Evolutionary conservation across 2,888 invertebrate genomes (phyloP), one percentile per base, ranked within the genome.

Genomic region (Caenorhabditis sp.): DNA sequence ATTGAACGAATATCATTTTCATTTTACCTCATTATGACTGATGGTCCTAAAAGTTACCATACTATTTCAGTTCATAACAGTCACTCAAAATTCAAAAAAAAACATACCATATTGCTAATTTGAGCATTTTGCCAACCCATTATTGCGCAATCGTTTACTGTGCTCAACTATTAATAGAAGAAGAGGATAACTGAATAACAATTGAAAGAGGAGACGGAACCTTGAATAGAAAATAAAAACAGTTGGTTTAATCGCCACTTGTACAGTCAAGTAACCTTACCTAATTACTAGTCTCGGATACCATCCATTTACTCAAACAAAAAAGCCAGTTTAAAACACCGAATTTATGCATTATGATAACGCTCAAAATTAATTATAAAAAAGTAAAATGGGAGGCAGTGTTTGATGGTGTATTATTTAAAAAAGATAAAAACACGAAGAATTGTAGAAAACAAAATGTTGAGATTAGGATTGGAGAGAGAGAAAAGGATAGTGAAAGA

Each of bases 161-260:
- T 14, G 17, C 4, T 10, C 14, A 43, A 17, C 43, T 43, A 43
- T 17, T 43, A 43, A 7, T 31, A 14, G 43, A 43, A 43, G 12
- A 43, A 43, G 17, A 14, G 43, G 43, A 43, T 43, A 43, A 43
- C 43, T 43, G 43, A 17, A 43, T 43, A 43, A 43, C 43, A 43
- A 43, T 43, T 43, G 43, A 43, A 43, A 43, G 17, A 52, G 52
- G 20, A 23, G 52, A 23, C 23, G 21, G 20, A 8, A 20, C 3
- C 49, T 49, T 52, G 21, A 23, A 52, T 52, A 8, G 8, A 52
- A 52, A 52, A 52, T 7, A n/a, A 25, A 27, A 56, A 56, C 56
- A 56, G 56, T 56, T 56, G 56, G 56, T 56, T 56, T 56, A 56
- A 56, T 56, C 56, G 56, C 26, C 23, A 56, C 56, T 56, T 56